These are phyloP conservation scores for Panonychus citri DNA, from an alignment of 1,140 invertebrate species.

Conservation along the genomic window DNA sequence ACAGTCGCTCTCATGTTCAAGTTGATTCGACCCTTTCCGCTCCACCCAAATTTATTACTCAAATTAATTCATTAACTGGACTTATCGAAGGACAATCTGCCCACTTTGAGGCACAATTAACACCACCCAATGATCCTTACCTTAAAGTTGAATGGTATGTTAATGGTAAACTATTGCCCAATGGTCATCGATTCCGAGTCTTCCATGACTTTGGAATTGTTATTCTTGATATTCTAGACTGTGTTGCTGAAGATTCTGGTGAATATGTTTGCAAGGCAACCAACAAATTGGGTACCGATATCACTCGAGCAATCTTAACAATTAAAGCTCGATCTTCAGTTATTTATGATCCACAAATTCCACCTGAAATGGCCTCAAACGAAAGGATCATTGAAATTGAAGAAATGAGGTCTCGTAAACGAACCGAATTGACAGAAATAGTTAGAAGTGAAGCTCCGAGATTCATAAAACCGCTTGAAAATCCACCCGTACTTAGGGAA, in stretches of 20 bases:
- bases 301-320: slow-evolving; percentile 50
- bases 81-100: slow-evolving; percentile 60
- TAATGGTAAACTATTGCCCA: slow-evolving; percentile 61
- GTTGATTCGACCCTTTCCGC: slow-evolving; percentile 27
- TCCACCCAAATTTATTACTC: slow-evolving; percentile 24
- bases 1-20: slow-evolving; percentile 24
- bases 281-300: slow-evolving; percentile 29
- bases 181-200: slow-evolving; percentile 37
- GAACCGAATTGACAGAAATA: slow-evolving; percentile 41
- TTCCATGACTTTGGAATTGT: slow-evolving; percentile 33
- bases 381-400: slow-evolving; percentile 2
- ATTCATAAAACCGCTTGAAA: slow-evolving; percentile 67
- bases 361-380: slow-evolving; percentile 19
- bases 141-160: slow-evolving; percentile 88
- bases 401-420: slow-evolving; percentile 14
- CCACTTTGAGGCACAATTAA: slow-evolving; percentile 85
- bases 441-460: slow-evolving; percentile 55
- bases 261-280: slow-evolving; percentile 26
- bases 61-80: slow-evolving; percentile 39
- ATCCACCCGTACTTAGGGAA: slow-evolving; percentile 54
- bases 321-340: slow-evolving; percentile 46
- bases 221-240: slow-evolving; percentile 31
- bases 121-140: slow-evolving; percentile 77
- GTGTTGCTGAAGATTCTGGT: slow-evolving; percentile 19
- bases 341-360: slow-evolving; percentile 71